Base-by-base conservation (phyloP, 1,140 invertebrate species). In the Trichomalopsis sarcophagae region DNA sequence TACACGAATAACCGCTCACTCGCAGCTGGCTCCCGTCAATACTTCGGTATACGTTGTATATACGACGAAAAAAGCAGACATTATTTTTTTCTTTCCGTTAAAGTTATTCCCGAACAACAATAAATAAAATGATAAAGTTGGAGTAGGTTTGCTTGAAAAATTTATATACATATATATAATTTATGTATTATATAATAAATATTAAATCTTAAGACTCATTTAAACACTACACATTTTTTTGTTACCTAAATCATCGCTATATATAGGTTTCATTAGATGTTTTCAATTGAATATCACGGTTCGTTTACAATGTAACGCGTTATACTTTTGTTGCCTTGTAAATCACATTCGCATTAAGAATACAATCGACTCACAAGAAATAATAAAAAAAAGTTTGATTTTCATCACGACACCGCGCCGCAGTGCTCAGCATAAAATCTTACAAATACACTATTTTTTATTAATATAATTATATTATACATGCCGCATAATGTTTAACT, bases 141-240 rank as follows among this genome's bases (percentile, higher is more conserved):
- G 44, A 78, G 7, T 78, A 50, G 62, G 21, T 23, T 66, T 84
- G 68, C 14, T 77, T 76, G 14, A 69, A 84, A 84, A 68, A 82
- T 74, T 62, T 74, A 74, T 71, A 44, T 69, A 69, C 40, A 44
- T 80, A 71, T 80, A 71, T 71, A 81, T 62, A 21, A 62, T 62
- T 62, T 47, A 74, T 83, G 47, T 83, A 83, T 83, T 62, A 62
- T 83, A 83, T 83, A 83, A 84, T 84, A 84, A 77, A 78, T 78
- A 78, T 84, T 78, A 77, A 83, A 68, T 66, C 66, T 83, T 83
- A 83, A 82, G 73, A 75, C 77, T 84, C 82, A 84, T 76, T 83
- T 77, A 69, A 23, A 75, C 82, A 77, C 77, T 77, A 69, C 30
- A 69, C 30, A 50, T 78, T 69, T 50, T 44, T 62, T 47, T 40